These are phyloP conservation scores for Umimayanthus kanabou DNA, from an alignment of 92 coral and sea anemone species.

Conservation along the genomic window DNA sequence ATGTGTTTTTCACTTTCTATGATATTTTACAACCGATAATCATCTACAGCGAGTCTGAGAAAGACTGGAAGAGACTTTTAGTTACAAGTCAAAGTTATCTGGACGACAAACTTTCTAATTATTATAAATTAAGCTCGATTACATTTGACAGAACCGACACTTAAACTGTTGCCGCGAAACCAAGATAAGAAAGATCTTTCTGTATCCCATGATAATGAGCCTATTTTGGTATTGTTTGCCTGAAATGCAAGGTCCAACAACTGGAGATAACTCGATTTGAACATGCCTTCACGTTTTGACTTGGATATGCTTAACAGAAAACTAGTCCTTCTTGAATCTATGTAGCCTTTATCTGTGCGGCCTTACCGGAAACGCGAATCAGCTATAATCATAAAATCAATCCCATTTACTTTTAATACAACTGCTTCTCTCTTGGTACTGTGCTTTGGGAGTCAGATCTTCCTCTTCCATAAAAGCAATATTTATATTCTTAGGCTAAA, in stretches of 20 bases:
- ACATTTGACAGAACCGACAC: constrained; percentile 14
- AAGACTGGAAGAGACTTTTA: background rate
- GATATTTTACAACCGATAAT: background rate
- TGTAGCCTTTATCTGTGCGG: background rate
- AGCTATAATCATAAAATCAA: too few relatives aligned
- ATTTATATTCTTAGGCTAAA: background rate
- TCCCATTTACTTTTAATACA: too few relatives aligned
- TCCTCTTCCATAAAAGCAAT: background rate
- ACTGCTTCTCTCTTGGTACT: too few relatives aligned
- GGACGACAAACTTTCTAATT: constrained; percentile 7
- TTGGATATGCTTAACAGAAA: background rate
- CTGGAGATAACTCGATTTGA: background rate
- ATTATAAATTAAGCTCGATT: background rate
- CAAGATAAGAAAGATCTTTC: constrained; percentile 5
- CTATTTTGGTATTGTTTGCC: background rate
- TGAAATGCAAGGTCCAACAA: background rate
- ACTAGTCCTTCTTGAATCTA: background rate
- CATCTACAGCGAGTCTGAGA: background rate
- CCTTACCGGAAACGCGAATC: background rate
- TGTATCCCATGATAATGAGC: background rate
- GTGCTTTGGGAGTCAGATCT: background rate
- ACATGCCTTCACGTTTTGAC: constrained; percentile 16
- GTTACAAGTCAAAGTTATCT: background rate
- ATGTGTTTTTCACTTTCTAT: background rate
- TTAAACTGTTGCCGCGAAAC: constrained; percentile 20